phyloP scores from a whole-genome alignment of 2,797 vertebrate species.

The Acanthurus lineatus region DNA sequence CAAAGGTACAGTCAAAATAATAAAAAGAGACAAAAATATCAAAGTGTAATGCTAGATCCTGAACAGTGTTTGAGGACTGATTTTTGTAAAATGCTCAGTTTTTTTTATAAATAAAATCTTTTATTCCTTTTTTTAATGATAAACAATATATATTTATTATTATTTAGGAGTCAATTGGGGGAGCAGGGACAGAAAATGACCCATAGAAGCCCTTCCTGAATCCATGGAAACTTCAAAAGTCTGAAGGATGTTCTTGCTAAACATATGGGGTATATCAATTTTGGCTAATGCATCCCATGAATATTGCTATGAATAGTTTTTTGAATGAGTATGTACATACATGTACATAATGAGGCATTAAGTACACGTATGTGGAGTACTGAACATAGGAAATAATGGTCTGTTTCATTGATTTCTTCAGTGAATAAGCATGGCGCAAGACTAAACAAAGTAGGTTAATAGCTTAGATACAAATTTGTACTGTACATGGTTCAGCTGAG shows the following conservation, averaged over 20 bases:
- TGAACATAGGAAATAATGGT: constrained; percentile 79
- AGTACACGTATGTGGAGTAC: constrained; percentile 86
- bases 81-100: constrained; percentile 75
- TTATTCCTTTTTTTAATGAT: constrained; percentile 73
- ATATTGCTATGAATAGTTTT: constrained; percentile 86
- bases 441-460: constrained; percentile 89
- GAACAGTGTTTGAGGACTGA: constrained; percentile 73
- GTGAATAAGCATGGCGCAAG: constrained; percentile 87
- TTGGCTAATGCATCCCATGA: constrained; percentile 84
- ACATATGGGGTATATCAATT: constrained; percentile 74
- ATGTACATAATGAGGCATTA: constrained; percentile 88
- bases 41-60: constrained; percentile 63
- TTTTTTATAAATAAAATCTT: constrained; percentile 80
- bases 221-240: constrained; percentile 76
- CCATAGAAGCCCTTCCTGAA: constrained; percentile 79
- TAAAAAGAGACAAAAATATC: constrained; percentile 81
- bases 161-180: constrained; percentile 78
- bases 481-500: constrained; percentile 87
- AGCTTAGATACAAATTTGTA: constrained; percentile 89
- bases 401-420: constrained; percentile 76
- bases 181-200: constrained; percentile 74
- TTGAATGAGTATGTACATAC: constrained; percentile 83
- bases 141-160: constrained; percentile 81
- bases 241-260: constrained; percentile 72
- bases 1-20: constrained; percentile 81